Percentiles rank a stretch among this genome's conserved stretches.
Conservation (phyloP, 1,140 invertebrate genomes). For the Oppia nitens region DNA sequence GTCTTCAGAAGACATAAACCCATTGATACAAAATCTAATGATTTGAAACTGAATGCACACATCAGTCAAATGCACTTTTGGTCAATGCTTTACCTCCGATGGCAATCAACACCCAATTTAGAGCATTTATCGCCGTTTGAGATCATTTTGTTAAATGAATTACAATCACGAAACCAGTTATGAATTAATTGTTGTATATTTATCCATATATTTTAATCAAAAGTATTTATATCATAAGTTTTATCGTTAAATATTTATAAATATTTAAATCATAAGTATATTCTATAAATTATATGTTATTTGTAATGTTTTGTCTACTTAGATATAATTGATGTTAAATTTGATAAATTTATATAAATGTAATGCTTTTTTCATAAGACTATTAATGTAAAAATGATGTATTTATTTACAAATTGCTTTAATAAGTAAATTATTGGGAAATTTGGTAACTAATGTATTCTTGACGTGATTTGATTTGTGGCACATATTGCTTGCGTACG, state of each 20-base stretch:
- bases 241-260: background rate
- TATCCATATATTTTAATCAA: background rate
- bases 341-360: background rate
- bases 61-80: constrained; percentile 12
- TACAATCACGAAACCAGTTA: background rate
- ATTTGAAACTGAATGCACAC: background rate
- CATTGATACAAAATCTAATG: background rate
- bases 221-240: background rate
- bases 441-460: background rate
- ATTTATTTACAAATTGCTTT: constrained; percentile 6
- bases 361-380: too few species aligned
- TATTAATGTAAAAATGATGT: too few species aligned
- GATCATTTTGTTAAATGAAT: background rate
- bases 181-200: background rate
- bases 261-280: background rate
- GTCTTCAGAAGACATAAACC: constrained; percentile 2
- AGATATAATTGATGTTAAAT: too few species aligned
- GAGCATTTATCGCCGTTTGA: background rate
- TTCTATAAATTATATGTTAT: too few species aligned
- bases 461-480: background rate
- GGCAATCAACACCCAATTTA: constrained; percentile 5
- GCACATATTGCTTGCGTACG: background rate
- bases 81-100: constrained; percentile 15
- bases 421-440: background rate
- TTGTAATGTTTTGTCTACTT: too few species aligned